phyloP scores from a whole-genome alignment of 2,113 vertebrate species.

The Poeciliopsis turrubarensis region DNA sequence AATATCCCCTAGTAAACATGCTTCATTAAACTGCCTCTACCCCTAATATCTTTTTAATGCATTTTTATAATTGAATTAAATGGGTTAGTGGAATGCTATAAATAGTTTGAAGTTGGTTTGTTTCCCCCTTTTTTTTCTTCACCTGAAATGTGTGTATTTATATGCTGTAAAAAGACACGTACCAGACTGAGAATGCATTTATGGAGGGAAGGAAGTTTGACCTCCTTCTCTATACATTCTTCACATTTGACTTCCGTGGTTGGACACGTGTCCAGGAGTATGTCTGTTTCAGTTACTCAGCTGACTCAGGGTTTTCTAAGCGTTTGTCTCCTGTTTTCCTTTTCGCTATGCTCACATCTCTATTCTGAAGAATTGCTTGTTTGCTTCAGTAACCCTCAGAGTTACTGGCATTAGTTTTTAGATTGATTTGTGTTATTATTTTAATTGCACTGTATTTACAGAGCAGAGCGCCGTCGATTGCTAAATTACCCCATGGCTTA shows the following conservation, averaged over 20 bases:
- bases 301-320: conserved; percentile 15
- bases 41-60: conserved; percentile 88
- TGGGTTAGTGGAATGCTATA: conserved; percentile 79
- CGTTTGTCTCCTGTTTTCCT: conserved; percentile 27
- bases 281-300: conserved; percentile 51
- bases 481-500: conserved; percentile 11
- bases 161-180: conserved; percentile 23
- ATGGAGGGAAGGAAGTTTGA: conserved; percentile 24
- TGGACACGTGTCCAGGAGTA: conserved; percentile 19
- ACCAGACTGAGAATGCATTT: conserved; percentile 56
- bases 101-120: conserved; percentile 71
- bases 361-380: neutral
- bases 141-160: conserved; percentile 43
- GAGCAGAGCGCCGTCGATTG: conserved; percentile 9
- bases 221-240: conserved; percentile 47
- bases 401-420: conserved; percentile 23
- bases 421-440: conserved; percentile 40
- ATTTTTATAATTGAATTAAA: conserved; percentile 88
- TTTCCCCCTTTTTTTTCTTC: conserved; percentile 2
- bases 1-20: conserved; percentile 85
- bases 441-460: conserved; percentile 25
- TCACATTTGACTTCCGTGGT: conserved; percentile 44
- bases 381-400: conserved; percentile 6
- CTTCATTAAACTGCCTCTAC: conserved; percentile 83
- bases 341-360: conserved; percentile 7